These are phyloP conservation scores for Gavialis gangeticus DNA, from an alignment of 2,113 vertebrate genomes.

Conservation along the genomic window DNA sequence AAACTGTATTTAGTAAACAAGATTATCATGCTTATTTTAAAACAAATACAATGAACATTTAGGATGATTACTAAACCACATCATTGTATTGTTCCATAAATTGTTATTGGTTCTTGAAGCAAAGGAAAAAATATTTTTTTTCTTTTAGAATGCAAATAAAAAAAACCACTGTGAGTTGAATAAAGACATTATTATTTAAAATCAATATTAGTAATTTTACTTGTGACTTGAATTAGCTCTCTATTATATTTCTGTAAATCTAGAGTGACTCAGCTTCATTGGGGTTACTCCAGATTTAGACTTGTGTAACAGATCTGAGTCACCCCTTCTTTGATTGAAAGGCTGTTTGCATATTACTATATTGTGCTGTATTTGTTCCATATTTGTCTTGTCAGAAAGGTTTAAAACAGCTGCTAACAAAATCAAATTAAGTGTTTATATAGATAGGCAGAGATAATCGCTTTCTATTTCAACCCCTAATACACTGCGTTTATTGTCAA, in stretches of 20 bases:
- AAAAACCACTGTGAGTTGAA: background rate
- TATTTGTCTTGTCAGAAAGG: background rate
- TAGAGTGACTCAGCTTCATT: background rate
- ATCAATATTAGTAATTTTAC: too few relatives aligned
- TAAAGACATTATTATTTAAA: background rate
- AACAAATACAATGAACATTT: background rate
- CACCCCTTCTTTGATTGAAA: background rate
- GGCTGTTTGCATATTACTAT: background rate
- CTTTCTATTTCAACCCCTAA: slow-evolving; percentile 42
- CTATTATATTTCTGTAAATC: background rate
- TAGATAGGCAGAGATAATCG: slow-evolving; percentile 31
- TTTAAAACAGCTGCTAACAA: slow-evolving; percentile 30
- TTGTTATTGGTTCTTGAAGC: background rate
- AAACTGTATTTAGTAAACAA: too few relatives aligned
- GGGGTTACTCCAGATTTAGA: background rate
- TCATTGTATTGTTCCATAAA: background rate
- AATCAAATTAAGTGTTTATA: slow-evolving; percentile 27
- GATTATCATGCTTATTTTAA: too few relatives aligned
- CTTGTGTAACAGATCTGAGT: background rate
- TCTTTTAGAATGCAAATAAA: background rate
- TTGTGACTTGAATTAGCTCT: background rate
- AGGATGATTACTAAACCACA: background rate
- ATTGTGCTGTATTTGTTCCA: background rate
- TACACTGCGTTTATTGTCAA: slow-evolving; percentile 17
- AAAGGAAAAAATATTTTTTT: accelerated